phyloP scores from a whole-genome alignment of 2,888 invertebrate species.

The Pyralis farinalis region DNA sequence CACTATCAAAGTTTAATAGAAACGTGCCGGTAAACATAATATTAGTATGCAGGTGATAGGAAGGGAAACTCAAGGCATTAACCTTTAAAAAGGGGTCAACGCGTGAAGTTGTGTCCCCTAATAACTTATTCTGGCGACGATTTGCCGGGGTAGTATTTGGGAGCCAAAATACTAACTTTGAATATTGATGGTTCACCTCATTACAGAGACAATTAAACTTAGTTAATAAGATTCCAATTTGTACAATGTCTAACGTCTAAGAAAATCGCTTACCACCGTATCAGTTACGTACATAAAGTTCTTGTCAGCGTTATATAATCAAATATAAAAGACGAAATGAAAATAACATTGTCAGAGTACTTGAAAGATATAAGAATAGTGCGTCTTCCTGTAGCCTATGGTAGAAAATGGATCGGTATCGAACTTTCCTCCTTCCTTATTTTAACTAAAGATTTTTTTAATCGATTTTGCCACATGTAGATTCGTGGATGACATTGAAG shows the following conservation, averaged over 20 bases:
- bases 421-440: no score
- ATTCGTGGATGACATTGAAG: no score
- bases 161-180: constrained; percentile 58
- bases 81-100: constrained; percentile 78
- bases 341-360: no score
- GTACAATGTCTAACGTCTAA: neutral
- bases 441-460: no score
- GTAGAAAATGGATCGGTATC: no score
- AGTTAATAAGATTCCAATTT: constrained; percentile 36
- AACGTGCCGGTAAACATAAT: constrained; percentile 28
- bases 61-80: constrained; percentile 60
- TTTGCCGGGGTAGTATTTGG: constrained; percentile 55
- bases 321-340: no score
- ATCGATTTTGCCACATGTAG: no score
- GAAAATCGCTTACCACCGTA: no score
- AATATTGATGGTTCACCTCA: constrained; percentile 61
- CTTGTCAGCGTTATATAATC: no score
- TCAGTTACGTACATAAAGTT: no score
- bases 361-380: no score
- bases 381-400: no score
- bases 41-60: constrained; percentile 71
- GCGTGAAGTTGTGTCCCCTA: constrained; percentile 73
- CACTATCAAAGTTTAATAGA: constrained; percentile 29
- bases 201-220: constrained; percentile 51
- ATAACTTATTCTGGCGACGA: constrained; percentile 71